Evolutionary conservation across 2,888 invertebrate genomes (phyloP).

Genomic region (Adineta ricciae): DNA sequence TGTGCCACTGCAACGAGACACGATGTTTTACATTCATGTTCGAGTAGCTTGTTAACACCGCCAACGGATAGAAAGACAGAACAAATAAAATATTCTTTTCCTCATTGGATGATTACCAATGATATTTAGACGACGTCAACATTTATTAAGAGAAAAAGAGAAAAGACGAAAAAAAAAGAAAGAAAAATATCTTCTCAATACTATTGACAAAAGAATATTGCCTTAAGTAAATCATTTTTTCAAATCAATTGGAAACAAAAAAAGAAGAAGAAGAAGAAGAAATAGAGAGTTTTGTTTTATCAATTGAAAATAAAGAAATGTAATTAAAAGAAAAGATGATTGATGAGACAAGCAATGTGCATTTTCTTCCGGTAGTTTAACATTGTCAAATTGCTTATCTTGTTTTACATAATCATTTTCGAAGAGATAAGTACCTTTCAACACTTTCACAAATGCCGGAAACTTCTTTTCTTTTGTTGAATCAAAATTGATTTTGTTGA

Average conservation of each 20-base stretch:
- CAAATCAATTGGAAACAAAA: too few relatives aligned
- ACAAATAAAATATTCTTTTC: background rate
- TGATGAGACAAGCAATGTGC: background rate
- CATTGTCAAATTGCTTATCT: constrained; percentile 1
- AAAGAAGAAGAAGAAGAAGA: too few relatives aligned
- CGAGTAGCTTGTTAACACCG: constrained; percentile 8
- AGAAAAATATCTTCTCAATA: background rate
- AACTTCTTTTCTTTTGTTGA: background rate
- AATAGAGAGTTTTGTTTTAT: background rate
- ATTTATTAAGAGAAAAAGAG: background rate
- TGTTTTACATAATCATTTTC: constrained; percentile 8
- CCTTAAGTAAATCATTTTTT: background rate
- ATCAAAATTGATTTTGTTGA: too few relatives aligned
- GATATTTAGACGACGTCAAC: background rate
- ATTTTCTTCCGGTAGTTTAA: constrained; percentile 13
- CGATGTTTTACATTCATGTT: constrained; percentile 12
- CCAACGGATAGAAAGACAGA: constrained; percentile 1
- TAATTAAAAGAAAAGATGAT: background rate
- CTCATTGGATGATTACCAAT: background rate
- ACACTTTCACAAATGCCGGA: constrained; percentile 13
- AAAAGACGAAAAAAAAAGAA: background rate
- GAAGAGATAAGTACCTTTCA: background rate
- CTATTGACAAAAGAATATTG: background rate
- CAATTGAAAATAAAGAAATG: background rate
- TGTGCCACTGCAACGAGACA: constrained; percentile 15